Percentiles rank a stretch among this genome's conserved stretches.
Evolutionary conservation across 2,797 vertebrate species (phyloP).

Genomic region (Acanthopagrus latus): DNA sequence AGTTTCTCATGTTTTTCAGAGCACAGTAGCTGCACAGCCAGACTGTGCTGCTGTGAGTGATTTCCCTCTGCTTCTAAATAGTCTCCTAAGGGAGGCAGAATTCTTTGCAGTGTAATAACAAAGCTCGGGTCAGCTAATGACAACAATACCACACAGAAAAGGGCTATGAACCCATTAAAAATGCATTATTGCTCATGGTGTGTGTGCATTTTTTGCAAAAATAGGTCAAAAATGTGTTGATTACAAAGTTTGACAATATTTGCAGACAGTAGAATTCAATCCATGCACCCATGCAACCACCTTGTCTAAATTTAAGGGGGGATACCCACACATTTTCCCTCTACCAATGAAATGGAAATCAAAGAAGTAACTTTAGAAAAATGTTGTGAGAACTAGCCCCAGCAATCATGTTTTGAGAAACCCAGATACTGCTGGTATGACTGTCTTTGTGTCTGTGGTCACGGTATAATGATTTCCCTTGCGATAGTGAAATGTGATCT

Average conservation of each 20-base stretch:
- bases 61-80: conserved; percentile 75
- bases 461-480: conserved; percentile 81
- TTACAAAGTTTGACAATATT: conserved; percentile 1
- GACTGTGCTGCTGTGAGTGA: conserved; percentile 75
- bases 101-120: conserved; percentile 76
- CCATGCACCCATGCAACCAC: not conserved
- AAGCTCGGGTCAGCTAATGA: conserved; percentile 67
- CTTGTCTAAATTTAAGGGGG: not conserved
- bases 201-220: conserved; percentile 27
- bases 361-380: conserved; percentile 47
- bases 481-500: conserved; percentile 82
- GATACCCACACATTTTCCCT: not conserved
- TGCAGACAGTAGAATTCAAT: not conserved
- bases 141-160: conserved; percentile 63
- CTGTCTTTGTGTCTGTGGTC: conserved; percentile 77
- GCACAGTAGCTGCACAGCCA: conserved; percentile 76
- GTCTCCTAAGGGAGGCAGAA: conserved; percentile 72
- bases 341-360: conserved; percentile 31
- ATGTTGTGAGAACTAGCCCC: conserved; percentile 63
- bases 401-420: conserved; percentile 50
- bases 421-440: conserved; percentile 70
- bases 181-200: conserved; percentile 15
- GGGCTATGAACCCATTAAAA: conserved; percentile 33
- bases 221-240: conserved; percentile 39
- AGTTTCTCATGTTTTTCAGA: conserved; percentile 83